Conservation (phyloP, 2,113 vertebrate species). For the Xenopus tropicalis region UCB_Xtro_10.0 CM004443.2:206359501-206360000, state of each 20-base stretch:
- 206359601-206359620: too few species aligned
- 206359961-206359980: slow-evolving; percentile 34
- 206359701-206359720: too few species aligned
- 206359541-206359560: too few species aligned
- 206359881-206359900: slow-evolving; percentile 41
- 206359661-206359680: too few species aligned
- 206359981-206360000: slow-evolving; percentile 33
- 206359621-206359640: too few species aligned
- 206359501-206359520: too few species aligned
- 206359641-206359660: too few species aligned
- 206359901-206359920: slow-evolving; percentile 35
- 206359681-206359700: too few species aligned
- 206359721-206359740: neutral
- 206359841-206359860: slow-evolving; percentile 35
- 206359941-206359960: slow-evolving; percentile 37
- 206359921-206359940: slow-evolving; percentile 41
- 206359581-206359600: too few species aligned
- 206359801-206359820: slow-evolving; percentile 31
- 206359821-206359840: slow-evolving; percentile 37
- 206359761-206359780: slow-evolving; percentile 17
- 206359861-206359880: slow-evolving; percentile 38
- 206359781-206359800: slow-evolving; percentile 28
- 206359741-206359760: slow-evolving; percentile 10
- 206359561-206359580: too few species aligned
- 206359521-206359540: too few species aligned